Conservation (phyloP, 1,140 invertebrate species). For the Microplitis mediator region DNA sequence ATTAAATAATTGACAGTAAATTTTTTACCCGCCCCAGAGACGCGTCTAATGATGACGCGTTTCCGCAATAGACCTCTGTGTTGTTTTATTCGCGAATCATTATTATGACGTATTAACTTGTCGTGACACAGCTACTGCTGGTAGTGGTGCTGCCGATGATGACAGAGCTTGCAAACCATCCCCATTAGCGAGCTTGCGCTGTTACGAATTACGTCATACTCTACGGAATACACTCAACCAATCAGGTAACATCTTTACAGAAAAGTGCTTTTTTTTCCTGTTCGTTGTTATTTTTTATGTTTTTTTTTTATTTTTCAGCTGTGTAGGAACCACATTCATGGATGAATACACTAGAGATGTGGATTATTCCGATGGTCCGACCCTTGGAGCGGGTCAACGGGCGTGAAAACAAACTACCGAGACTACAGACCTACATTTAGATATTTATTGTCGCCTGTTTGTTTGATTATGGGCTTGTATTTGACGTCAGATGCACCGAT, state of each 20-base stretch:
- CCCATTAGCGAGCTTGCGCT: neutral
- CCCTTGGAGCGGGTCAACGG: slow-evolving; percentile 18
- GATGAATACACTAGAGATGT: neutral
- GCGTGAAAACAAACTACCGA: slow-evolving; percentile 2
- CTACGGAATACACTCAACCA: neutral
- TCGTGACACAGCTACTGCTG: neutral
- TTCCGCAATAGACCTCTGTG: neutral
- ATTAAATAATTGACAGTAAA: neutral
- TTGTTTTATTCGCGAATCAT: neutral
- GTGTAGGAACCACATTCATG: neutral
- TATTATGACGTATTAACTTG: neutral
- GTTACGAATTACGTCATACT: neutral
- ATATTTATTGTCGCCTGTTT: no score
- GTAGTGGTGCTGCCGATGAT: neutral
- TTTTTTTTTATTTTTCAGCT: neutral
- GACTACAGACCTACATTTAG: no score
- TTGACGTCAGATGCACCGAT: neutral
- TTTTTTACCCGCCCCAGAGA: neutral
- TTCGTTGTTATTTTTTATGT: no score
- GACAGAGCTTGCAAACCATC: neutral
- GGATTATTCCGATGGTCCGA: neutral
- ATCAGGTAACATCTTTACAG: neutral
- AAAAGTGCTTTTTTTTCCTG: no score
- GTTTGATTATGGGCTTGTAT: neutral
- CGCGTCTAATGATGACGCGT: neutral